Evolutionary conservation across 2,797 vertebrate genomes (phyloP).

Genomic region (Halcyon leucocephala): DNA sequence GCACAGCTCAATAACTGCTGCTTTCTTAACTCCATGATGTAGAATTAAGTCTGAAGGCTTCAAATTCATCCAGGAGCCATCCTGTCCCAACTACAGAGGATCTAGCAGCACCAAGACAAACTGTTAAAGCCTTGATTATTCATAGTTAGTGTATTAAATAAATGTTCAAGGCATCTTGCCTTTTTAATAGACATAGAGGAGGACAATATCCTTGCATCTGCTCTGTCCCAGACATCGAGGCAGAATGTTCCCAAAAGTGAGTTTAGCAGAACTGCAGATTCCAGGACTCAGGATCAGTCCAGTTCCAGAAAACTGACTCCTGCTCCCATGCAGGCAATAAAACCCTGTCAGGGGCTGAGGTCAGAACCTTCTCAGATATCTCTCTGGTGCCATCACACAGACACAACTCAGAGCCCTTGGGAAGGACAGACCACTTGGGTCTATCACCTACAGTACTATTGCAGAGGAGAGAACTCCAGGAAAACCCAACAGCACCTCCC

Average conservation of each 20-base stretch:
- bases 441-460: not conserved
- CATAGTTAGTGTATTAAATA: not conserved
- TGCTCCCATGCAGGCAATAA: not conserved
- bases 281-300: not conserved
- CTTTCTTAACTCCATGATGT: not conserved
- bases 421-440: not conserved
- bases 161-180: not conserved
- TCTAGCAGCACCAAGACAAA: not conserved
- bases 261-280: not conserved
- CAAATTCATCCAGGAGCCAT: not conserved
- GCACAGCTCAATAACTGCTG: not conserved
- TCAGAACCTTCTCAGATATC: not conserved
- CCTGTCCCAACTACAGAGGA: not conserved
- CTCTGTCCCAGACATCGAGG: not conserved
- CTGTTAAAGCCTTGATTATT: not conserved
- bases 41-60: not conserved
- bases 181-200: not conserved
- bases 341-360: not conserved
- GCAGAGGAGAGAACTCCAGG: not conserved
- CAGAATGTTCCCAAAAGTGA: not conserved
- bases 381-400: not conserved
- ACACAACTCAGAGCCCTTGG: not conserved
- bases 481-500: not conserved
- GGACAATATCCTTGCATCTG: not conserved
- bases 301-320: not conserved